phyloP scores from a whole-genome alignment of 37 sponge, comb jelly and placozoan species.

The Halisarca cf. caerulea region DNA sequence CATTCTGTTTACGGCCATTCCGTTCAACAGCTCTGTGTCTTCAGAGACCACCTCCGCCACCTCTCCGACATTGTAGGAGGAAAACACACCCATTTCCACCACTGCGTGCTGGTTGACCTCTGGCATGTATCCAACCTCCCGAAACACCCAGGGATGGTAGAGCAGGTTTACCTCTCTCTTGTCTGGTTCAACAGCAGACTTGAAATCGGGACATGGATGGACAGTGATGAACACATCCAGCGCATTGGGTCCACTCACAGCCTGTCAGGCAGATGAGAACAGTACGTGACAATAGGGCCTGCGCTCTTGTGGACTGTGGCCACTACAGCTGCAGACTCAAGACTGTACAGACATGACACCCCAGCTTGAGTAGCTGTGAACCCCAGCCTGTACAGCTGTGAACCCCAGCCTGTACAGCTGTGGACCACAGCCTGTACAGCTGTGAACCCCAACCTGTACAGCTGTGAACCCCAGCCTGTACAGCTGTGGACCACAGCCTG shows the following conservation, averaged over 20 bases:
- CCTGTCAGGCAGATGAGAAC: no score
- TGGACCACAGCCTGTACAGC: no score
- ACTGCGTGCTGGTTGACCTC: neutral
- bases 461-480: no score
- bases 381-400: no score
- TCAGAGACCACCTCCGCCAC: neutral
- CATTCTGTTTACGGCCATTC: neutral
- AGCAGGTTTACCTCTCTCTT: slow-evolving; percentile 42
- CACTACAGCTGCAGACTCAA: no score
- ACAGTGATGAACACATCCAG: slow-evolving; percentile 27
- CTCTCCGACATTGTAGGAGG: neutral
- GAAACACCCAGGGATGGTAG: slow-evolving; percentile 50
- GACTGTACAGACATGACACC: no score
- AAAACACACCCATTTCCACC: slow-evolving; percentile 22
- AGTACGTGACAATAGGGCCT: no score
- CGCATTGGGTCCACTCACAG: neutral
- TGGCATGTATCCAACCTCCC: neutral
- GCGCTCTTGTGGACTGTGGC: no score
- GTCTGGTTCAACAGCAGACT: slow-evolving; percentile 29
- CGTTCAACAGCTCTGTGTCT: neutral
- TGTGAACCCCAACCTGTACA: no score
- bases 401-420: no score
- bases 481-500: no score
- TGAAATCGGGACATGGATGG: slow-evolving; percentile 38
- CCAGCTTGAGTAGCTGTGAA: no score